Base-by-base conservation (phyloP, 1,140 invertebrate species). In the Eriocheir sinensis region DNA sequence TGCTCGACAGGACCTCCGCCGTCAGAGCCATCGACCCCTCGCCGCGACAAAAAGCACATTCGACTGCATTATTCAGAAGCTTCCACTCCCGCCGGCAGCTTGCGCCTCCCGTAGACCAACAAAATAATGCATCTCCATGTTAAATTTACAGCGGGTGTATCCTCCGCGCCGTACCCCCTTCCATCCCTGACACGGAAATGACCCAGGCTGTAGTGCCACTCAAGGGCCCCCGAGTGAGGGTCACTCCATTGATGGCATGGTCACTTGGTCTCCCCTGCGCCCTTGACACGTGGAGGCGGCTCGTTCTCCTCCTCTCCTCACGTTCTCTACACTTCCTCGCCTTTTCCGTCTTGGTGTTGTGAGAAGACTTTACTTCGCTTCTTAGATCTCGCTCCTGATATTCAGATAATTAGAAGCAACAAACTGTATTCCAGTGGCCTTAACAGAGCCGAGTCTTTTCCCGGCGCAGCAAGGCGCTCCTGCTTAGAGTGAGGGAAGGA, bases 51-150 rank as follows among this genome's bases (percentile, higher is more conserved):
- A 90, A 90, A 90, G 72, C 72, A 36, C 89, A 72, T 72, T 72
- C 36, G 36, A 21, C 53, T 90, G 89, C 89, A 90, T 90, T 90
- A 90, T 90, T 72, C 89, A 90, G 0, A 17, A 36, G 89, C 72
- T 72, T 90, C 89, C 89, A 90, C 89, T 90, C 48, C 48, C 32
- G 48, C 89, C 89, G 89, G 89, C 30, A 90, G 89, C 89, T 90
- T 48, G 32, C 30, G 89, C 38, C 89, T 90, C 89, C 89, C 48
- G 89, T 90, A 90, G 89, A 90, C 89, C 89, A 44, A 72, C 89
- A 90, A 90, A 90, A 90, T 90, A 90, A 90, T 90, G 89, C 89
- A 90, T 90, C 36, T 90, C 48, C 89, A 90, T 90, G 89, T 72
- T 72, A 90, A 90, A 90, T 90, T 90, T 41, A 90, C 32, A 72